These are phyloP conservation scores for Proisotoma minuta DNA, from an alignment of 2,888 invertebrate species.

Conservation along the genomic window DNA sequence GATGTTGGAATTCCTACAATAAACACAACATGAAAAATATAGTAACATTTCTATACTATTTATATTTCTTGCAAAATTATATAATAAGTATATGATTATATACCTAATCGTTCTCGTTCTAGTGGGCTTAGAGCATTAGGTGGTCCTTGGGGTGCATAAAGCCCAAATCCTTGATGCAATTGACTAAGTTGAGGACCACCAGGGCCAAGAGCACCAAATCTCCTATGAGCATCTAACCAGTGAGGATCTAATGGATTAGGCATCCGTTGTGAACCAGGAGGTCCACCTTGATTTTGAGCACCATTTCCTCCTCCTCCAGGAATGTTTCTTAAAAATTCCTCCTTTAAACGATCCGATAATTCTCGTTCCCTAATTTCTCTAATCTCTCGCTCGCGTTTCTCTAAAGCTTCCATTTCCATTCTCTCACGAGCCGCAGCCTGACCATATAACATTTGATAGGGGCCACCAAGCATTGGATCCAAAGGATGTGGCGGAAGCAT, in stretches of 20 bases:
- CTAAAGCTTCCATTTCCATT: slow-evolving; percentile 55
- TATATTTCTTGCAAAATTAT: background rate
- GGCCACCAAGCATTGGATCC: slow-evolving; percentile 66
- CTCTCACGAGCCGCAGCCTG: slow-evolving; percentile 58
- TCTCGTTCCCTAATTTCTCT: slow-evolving; percentile 72
- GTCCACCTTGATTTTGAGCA: slow-evolving; percentile 50
- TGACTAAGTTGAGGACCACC: slow-evolving; percentile 51
- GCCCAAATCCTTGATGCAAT: slow-evolving; percentile 55
- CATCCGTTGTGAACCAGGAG: slow-evolving; percentile 56
- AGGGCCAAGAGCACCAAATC: slow-evolving; percentile 55
- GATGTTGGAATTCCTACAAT: slow-evolving; percentile 48
- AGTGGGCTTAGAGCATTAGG: slow-evolving; percentile 65
- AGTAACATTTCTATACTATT: background rate
- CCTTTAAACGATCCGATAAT: slow-evolving; percentile 77
- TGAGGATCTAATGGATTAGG: slow-evolving; percentile 54
- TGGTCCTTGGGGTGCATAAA: slow-evolving; percentile 57
- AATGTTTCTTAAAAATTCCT: slow-evolving; percentile 75
- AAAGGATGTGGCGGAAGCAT: slow-evolving; percentile 59
- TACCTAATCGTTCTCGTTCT: slow-evolving; percentile 82
- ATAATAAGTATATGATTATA: slow-evolving; percentile 24
- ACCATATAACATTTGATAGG: slow-evolving; percentile 60
- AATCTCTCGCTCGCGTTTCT: slow-evolving; percentile 64
- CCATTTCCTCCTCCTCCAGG: slow-evolving; percentile 45
- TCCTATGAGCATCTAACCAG: slow-evolving; percentile 84
- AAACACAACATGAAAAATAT: background rate